phyloP scores from a whole-genome alignment of 1,140 invertebrate species.

The Drosophila ironensis region DNA sequence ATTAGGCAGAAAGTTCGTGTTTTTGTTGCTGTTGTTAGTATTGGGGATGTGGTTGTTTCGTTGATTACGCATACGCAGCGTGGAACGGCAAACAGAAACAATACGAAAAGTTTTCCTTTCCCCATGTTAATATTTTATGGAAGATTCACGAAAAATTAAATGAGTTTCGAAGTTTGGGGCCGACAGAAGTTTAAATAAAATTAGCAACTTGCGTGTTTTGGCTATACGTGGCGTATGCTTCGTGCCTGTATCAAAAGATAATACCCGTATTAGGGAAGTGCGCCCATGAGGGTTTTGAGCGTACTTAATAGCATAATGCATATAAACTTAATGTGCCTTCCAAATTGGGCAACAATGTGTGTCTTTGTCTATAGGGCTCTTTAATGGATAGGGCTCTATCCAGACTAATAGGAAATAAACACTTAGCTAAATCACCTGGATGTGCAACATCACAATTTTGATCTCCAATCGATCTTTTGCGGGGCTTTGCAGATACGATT shows the following conservation, averaged over 20 bases:
- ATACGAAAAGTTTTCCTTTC: constrained; percentile 27
- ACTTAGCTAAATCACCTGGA: constrained; percentile 73
- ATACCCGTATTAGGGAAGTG: no score
- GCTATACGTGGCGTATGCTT: constrained; percentile 10
- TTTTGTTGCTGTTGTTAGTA: constrained; percentile 22
- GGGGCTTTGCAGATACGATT: neutral
- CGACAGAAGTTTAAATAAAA: constrained; percentile 20
- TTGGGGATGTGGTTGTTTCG: constrained; percentile 4
- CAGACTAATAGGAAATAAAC: no score
- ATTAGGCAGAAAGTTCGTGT: constrained; percentile 39
- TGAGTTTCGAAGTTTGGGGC: constrained; percentile 31
- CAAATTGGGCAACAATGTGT: no score
- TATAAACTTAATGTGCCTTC: no score
- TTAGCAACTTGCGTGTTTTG: constrained; percentile 16
- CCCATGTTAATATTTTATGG: constrained; percentile 33
- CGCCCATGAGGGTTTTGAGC: no score
- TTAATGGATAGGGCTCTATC: no score
- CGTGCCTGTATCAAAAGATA: neutral
- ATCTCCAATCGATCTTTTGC: constrained; percentile 47
- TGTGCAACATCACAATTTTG: constrained; percentile 67
- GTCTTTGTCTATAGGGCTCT: no score
- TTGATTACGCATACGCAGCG: constrained; percentile 61
- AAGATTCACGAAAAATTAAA: constrained; percentile 32
- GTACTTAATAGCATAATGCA: no score
- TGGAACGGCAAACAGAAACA: constrained; percentile 28